Conservation (phyloP, 2,113 vertebrate genomes). For the Oreotrochilus melanogaster region DNA sequence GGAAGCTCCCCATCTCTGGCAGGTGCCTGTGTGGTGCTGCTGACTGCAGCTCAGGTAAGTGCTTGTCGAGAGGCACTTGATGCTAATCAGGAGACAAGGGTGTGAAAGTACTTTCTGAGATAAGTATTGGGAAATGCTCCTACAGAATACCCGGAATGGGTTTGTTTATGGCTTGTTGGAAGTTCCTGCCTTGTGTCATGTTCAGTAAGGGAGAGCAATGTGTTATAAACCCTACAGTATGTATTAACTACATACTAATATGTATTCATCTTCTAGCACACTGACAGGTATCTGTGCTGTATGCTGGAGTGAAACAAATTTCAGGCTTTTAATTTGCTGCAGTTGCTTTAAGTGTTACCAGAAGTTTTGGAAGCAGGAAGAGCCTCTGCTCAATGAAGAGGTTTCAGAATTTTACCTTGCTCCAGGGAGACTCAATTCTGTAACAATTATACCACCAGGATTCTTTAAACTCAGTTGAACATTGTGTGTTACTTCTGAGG, state of each 20-base stretch:
- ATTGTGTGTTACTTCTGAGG: neutral
- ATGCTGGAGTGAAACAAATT: neutral
- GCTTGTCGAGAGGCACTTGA: neutral
- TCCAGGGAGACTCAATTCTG: neutral
- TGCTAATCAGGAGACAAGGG: neutral
- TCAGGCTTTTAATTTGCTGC: neutral
- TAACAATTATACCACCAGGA: fast-evolving
- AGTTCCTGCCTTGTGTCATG: neutral
- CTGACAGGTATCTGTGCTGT: neutral
- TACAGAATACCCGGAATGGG: neutral
- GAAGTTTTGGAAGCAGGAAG: neutral
- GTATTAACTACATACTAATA: neutral
- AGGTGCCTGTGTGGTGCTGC: neutral
- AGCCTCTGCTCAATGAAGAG: fast-evolving
- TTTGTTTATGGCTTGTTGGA: neutral
- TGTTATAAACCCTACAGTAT: neutral
- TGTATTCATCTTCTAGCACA: neutral
- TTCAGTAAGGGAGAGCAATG: neutral
- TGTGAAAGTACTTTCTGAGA: neutral
- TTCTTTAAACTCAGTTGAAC: neutral
- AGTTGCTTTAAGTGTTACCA: neutral
- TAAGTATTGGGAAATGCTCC: constrained; percentile 6
- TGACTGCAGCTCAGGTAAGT: neutral
- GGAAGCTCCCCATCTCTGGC: neutral
- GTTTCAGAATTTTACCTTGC: neutral